phyloP scores from a whole-genome alignment of 2,797 vertebrate genomes.

The Gephyroberyx darwinii region DNA sequence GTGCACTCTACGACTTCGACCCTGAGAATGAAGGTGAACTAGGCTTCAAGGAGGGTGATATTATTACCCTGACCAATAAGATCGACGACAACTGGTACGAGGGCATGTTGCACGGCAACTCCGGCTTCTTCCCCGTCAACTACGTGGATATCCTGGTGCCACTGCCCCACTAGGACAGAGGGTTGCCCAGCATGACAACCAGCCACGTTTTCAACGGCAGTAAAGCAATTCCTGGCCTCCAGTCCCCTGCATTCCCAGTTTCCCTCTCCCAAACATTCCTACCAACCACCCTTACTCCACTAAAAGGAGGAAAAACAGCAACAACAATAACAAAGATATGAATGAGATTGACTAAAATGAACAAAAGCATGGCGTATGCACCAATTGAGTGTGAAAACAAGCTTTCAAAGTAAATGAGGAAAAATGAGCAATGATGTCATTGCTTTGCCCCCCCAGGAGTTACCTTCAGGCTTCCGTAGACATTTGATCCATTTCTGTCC shows the following conservation, averaged over 20 bases:
- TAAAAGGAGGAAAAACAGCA: conserved; percentile 54
- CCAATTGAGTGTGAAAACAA: conserved; percentile 44
- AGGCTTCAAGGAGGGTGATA: conserved; percentile 97
- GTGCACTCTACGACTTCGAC: conserved; percentile 96
- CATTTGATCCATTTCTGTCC: conserved; percentile 52
- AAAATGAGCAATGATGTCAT: conserved; percentile 49
- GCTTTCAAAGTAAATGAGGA: conserved; percentile 36
- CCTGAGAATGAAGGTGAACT: conserved; percentile 98
- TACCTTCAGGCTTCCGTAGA: conserved; percentile 47
- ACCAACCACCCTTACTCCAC: conserved; percentile 54
- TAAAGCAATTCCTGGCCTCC: conserved; percentile 50
- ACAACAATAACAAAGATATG: conserved; percentile 38
- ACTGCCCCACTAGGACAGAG: conserved; percentile 88
- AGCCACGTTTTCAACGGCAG: conserved; percentile 39
- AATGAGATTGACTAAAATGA: conserved; percentile 30
- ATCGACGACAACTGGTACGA: conserved; percentile 99
- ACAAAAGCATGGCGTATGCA: conserved; percentile 40
- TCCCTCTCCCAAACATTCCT: conserved; percentile 68
- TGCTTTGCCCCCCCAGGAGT: conserved; percentile 45
- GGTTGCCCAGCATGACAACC: conserved; percentile 1
- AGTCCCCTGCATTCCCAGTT: conserved; percentile 48
- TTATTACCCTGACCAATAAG: conserved; percentile 98
- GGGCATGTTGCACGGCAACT: conserved; percentile 95
- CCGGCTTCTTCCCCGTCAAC: conserved; percentile 98
- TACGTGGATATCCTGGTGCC: conserved; percentile 97